Base-by-base conservation (phyloP, 2,113 vertebrate genomes). In the Synodontis membranacea region DNA sequence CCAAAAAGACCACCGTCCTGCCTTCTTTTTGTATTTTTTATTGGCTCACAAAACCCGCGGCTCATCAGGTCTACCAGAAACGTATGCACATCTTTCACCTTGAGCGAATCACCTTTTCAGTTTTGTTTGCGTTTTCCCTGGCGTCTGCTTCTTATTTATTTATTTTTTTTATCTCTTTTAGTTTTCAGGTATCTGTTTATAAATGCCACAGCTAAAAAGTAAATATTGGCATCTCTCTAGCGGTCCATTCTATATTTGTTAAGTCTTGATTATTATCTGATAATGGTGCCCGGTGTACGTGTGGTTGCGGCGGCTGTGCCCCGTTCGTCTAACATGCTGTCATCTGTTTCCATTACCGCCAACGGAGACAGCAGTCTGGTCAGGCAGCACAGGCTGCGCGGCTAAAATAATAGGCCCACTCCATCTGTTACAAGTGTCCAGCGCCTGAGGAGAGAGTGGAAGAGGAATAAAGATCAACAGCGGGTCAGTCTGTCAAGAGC, bases 281-380 rank as follows among this genome's bases (percentile, higher is more conserved):
- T 44, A 44, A 75, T 76, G 0, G 39, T 31, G 52, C 62, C 34
- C 14, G 17, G n/a, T 62, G 91, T 64, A 86, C 89, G 92, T 93
- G 91, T 92, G 90, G 72, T 91, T 91, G 66, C 23, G 42, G 90
- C 80, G 28, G 54, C 79, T 79, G 74, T 81, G 54, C 84, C 68
- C 88, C 86, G 79, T 89, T 92, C 88, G 86, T 90, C 89, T 89
- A 90, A 89, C 88, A 88, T 83, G 75, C 84, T 84, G 83, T 93
- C 88, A 90, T 92, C 89, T 90, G 88, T 91, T 92, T 91, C 89
- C 90, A 92, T 92, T 92, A 92, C 92, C 84, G 83, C 83, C 88
- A 50, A 87, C 84, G 56, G 84, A 88, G 84, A 84, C 87, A 54
- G 79, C 83, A 81, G 88, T 81, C 80, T 87, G 89, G 84, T 83